A percentile compares a stretch with the other conserved stretches of the same genome.
Evolutionary conservation across 23 tunicate species (phyloP).

Genomic region (Halocynthia roretzi): DNA sequence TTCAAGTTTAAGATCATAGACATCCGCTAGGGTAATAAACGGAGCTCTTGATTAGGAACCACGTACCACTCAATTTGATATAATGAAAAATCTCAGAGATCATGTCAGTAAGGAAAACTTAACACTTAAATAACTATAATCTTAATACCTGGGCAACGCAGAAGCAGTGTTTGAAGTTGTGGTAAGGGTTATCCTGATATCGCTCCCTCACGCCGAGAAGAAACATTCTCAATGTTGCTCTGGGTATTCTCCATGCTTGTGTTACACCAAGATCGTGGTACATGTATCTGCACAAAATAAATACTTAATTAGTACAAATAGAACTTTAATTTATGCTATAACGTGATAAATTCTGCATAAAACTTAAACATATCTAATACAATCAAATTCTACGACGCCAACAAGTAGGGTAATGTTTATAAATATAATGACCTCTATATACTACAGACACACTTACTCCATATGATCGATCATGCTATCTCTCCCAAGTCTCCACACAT

Average conservation of each 20-base stretch:
- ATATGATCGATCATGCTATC: constrained; percentile 88
- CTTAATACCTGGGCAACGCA: constrained; percentile 85
- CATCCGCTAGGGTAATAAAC: too few relatives aligned
- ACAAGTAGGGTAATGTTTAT: too few relatives aligned
- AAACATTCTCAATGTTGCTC: constrained; percentile 66
- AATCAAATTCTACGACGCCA: too few relatives aligned
- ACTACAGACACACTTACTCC: constrained; percentile 45
- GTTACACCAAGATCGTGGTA: constrained; percentile 78
- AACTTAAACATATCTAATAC: neutral
- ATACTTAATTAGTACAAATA: neutral
- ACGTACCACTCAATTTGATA: too few relatives aligned
- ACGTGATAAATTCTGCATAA: neutral
- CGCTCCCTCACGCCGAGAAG: constrained; percentile 78
- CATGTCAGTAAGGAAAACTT: neutral
- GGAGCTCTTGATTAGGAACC: too few relatives aligned
- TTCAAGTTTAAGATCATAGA: too few relatives aligned
- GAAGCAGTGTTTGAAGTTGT: constrained; percentile 93
- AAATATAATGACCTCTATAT: too few relatives aligned
- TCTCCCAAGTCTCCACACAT: constrained; percentile 83
- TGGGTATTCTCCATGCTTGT: constrained; percentile 72
- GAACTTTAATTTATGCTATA: neutral
- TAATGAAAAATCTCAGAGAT: too few relatives aligned
- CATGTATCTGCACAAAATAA: constrained; percentile 51
- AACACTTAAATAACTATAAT: neutral
- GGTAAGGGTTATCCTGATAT: constrained; percentile 93